Evolutionary conservation across 2,113 vertebrate genomes (phyloP).

Genomic region (Tragelaphus strepsiceros): DNA sequence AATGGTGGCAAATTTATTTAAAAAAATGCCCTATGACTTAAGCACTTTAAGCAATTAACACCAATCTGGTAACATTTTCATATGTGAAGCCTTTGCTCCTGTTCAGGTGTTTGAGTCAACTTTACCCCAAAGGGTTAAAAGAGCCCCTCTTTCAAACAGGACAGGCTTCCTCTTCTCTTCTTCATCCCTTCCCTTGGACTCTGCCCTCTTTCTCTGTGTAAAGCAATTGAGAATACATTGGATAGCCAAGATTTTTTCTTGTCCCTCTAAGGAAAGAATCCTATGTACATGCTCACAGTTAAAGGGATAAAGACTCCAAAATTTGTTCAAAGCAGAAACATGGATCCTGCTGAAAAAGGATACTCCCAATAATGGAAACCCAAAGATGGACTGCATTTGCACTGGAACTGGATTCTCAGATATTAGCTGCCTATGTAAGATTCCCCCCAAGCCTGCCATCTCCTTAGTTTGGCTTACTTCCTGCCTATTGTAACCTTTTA

Average conservation of each 20-base stretch:
- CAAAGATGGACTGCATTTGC: not conserved
- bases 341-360: not conserved
- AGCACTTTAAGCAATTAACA: not conserved
- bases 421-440: not conserved
- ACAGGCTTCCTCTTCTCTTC: not conserved
- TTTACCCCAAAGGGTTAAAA: not conserved
- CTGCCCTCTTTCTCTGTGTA: not conserved
- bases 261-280: not conserved
- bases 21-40: not conserved
- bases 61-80: not conserved
- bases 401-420: not conserved
- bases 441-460: not conserved
- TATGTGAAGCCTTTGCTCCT: not conserved
- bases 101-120: not conserved
- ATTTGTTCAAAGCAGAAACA: not conserved
- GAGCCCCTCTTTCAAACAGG: not conserved
- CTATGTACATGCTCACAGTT: not conserved
- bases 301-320: not conserved
- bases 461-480: not conserved
- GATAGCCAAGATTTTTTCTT: not conserved
- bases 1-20: not conserved
- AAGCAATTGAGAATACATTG: slow-evolving; percentile 9
- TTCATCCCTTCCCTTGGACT: not conserved
- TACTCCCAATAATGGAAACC: not conserved
- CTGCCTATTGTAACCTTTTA: not conserved